These are phyloP conservation scores for Epicampocera succincta DNA, from an alignment of 2,888 invertebrate genomes.

Conservation along the genomic window DNA sequence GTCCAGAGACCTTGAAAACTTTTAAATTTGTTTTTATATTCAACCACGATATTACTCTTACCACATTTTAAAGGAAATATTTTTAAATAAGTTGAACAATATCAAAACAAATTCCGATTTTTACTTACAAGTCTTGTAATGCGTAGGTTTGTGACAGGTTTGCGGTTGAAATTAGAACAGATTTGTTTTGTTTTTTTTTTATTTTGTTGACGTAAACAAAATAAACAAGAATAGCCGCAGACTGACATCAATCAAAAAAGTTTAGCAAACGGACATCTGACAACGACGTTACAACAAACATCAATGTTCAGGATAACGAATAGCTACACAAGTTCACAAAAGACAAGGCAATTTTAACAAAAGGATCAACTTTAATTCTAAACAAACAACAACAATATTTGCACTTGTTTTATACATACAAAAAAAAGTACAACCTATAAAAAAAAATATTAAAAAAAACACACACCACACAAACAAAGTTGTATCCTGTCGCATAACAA, in stretches of 20 bases:
- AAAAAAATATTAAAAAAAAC: conserved; percentile 15
- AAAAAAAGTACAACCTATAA: not conserved
- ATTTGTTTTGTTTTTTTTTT: too few relatives aligned
- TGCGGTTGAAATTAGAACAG: not conserved
- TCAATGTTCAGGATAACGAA: conserved; percentile 2
- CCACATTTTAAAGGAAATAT: not conserved
- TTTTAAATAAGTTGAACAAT: not conserved
- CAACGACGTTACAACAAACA: conserved; percentile 3
- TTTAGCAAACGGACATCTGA: not conserved
- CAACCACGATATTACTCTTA: too few relatives aligned
- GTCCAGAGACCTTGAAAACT: too few relatives aligned
- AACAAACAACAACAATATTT: conserved; percentile 4
- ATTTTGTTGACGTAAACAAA: too few relatives aligned
- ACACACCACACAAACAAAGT: conserved; percentile 19
- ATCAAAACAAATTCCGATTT: not conserved
- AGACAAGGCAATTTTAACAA: not conserved
- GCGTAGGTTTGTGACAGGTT: conserved; percentile 20
- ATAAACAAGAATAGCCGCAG: not conserved
- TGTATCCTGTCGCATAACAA: conserved; percentile 19
- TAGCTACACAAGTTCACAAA: too few relatives aligned
- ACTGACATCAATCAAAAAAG: conserved; percentile 9
- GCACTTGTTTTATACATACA: not conserved
- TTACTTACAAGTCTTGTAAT: not conserved
- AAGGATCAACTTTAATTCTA: conserved; percentile 20
- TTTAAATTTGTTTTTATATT: too few relatives aligned